phyloP scores from a whole-genome alignment of 1,140 invertebrate species.

The Ceratosolen solmsi region DNA sequence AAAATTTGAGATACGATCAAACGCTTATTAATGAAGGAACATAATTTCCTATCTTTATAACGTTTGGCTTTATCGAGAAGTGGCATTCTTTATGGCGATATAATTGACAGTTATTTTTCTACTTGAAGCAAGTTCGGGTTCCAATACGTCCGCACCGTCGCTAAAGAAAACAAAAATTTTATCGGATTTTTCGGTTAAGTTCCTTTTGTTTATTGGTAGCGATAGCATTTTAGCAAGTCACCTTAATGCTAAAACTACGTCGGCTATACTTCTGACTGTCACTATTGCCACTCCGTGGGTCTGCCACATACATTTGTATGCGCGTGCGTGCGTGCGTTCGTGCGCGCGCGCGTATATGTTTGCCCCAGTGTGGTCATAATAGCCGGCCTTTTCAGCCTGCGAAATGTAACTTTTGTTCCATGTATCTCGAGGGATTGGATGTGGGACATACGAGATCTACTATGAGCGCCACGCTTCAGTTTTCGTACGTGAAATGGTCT shows the following conservation, averaged over 20 bases:
- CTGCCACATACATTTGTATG: too few species aligned
- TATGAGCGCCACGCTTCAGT: neutral
- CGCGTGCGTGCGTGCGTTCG: neutral
- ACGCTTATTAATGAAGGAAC: too few species aligned
- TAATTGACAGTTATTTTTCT: too few species aligned
- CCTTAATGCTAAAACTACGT: neutral
- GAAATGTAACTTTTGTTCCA: constrained; percentile 15
- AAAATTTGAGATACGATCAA: too few species aligned
- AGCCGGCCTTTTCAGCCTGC: neutral
- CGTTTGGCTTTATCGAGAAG: too few species aligned
- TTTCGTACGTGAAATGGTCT: neutral
- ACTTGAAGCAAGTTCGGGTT: too few species aligned
- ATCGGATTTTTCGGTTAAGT: neutral
- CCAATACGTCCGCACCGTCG: neutral
- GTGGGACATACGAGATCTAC: constrained; percentile 18
- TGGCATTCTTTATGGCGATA: too few species aligned
- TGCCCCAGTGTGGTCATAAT: neutral
- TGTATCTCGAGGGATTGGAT: neutral
- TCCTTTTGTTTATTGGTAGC: neutral
- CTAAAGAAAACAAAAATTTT: neutral
- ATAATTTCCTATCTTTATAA: too few species aligned
- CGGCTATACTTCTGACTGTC: neutral
- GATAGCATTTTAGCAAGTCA: neutral
- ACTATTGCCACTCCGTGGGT: neutral
- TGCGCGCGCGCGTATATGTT: neutral